A percentile compares a stretch with the other conserved stretches of the same genome.
phyloP scores from a whole-genome alignment of 2,113 vertebrate genomes.

The Campylorhamphus procurvoides region DNA sequence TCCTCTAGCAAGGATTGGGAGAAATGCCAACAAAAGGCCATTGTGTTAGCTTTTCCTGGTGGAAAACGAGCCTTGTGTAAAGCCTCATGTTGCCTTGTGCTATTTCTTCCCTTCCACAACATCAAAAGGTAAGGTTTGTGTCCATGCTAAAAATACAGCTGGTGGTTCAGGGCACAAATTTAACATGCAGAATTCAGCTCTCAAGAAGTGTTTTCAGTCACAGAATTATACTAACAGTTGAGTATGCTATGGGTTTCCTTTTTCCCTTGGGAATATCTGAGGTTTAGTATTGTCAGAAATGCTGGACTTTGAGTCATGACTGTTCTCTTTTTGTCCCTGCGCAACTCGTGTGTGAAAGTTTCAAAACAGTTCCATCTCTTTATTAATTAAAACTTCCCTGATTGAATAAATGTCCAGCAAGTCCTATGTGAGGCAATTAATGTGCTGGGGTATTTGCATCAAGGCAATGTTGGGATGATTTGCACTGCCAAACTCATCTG shows the following conservation, averaged over 20 bases:
- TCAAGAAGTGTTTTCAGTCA: not conserved
- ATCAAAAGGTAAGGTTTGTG: not conserved
- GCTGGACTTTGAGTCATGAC: not conserved
- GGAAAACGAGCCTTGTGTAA: not conserved
- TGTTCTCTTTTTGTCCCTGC: not conserved
- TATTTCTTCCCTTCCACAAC: not conserved
- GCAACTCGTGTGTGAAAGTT: not conserved
- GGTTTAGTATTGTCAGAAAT: not conserved
- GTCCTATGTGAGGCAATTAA: not conserved
- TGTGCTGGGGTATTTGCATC: not conserved
- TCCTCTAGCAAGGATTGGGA: not conserved
- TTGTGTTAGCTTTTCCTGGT: conserved; percentile 1
- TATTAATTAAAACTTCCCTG: not conserved
- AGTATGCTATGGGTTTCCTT: not conserved
- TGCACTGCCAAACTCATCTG: not conserved
- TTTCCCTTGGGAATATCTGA: not conserved
- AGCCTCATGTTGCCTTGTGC: not conserved
- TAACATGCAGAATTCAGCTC: not conserved
- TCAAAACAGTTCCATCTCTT: not conserved
- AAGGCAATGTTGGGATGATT: not conserved
- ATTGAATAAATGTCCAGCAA: not conserved
- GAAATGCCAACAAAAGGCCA: not conserved
- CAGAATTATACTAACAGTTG: not conserved
- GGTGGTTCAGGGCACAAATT: not conserved
- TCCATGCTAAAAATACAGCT: not conserved